Evolutionary conservation across 2,888 invertebrate species (phyloP).

Genomic region (Chrysodeixis includens): DNA sequence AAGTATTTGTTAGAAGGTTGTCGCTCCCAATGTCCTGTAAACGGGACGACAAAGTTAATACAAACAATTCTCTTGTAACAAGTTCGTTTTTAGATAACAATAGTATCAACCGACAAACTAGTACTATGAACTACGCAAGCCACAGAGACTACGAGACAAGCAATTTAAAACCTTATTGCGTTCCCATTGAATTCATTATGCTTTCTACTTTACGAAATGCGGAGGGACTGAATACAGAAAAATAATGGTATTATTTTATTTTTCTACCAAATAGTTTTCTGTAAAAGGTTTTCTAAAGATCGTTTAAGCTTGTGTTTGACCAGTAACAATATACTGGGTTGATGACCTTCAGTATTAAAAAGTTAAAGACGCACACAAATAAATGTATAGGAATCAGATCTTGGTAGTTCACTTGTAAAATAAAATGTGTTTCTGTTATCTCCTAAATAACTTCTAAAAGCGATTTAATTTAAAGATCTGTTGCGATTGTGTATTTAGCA

Average conservation of each 20-base stretch:
- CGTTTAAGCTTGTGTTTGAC: not conserved
- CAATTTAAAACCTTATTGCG: not conserved
- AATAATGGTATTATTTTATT: conserved; percentile 1
- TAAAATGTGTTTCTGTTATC: too few relatives aligned
- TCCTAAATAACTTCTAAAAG: too few relatives aligned
- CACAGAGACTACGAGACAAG: conserved; percentile 11
- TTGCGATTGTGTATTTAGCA: too few relatives aligned
- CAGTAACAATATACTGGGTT: not conserved
- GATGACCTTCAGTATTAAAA: not conserved
- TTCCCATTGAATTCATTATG: not conserved
- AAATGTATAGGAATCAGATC: too few relatives aligned
- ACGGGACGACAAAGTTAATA: conserved; percentile 30
- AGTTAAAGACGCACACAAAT: too few relatives aligned
- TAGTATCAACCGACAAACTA: conserved; percentile 38
- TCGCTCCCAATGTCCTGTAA: conserved; percentile 28
- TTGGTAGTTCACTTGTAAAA: too few relatives aligned
- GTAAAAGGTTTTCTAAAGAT: not conserved
- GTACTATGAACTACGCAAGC: conserved; percentile 26
- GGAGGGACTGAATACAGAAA: not conserved
- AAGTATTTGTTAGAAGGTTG: conserved; percentile 13
- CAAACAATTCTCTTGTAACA: conserved; percentile 42
- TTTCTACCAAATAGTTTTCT: not conserved
- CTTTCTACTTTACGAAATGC: not conserved
- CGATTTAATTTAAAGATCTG: too few relatives aligned
- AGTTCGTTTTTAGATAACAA: conserved; percentile 45